Conservation (phyloP, 2,888 invertebrate species). For the Diaperis boleti region DNA sequence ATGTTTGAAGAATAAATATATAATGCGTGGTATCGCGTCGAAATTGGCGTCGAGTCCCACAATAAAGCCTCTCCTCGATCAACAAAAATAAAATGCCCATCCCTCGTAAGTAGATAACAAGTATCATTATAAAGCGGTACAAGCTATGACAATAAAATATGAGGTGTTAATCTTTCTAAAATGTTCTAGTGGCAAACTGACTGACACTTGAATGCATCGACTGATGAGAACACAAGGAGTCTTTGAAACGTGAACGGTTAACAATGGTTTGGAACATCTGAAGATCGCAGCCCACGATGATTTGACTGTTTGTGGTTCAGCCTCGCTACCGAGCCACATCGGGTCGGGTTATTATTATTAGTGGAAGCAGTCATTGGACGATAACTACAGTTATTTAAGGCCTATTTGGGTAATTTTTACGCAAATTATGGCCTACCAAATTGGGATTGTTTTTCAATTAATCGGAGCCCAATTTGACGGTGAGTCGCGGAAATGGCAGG, state of each 20-base stretch:
- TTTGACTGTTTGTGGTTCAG: constrained; percentile 55
- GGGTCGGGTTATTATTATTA: constrained; percentile 45
- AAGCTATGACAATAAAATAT: constrained; percentile 58
- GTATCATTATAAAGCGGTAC: constrained; percentile 59
- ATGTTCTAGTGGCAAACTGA: constrained; percentile 64
- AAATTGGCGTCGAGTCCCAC: constrained; percentile 39
- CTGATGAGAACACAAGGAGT: constrained; percentile 61
- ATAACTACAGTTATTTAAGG: constrained; percentile 38
- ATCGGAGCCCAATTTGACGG: constrained; percentile 27
- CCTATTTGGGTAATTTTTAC: constrained; percentile 40
- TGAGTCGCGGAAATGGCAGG: no score
- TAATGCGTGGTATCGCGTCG: constrained; percentile 25
- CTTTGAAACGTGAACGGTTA: constrained; percentile 59
- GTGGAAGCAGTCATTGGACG: constrained; percentile 30
- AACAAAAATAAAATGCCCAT: constrained; percentile 52
- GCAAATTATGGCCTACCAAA: constrained; percentile 36
- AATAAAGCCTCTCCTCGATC: constrained; percentile 43
- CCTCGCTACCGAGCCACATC: constrained; percentile 46
- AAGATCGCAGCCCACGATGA: constrained; percentile 58
- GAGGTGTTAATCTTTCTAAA: constrained; percentile 63
- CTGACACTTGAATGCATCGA: constrained; percentile 60
- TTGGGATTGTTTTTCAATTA: constrained; percentile 43
- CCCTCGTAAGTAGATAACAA: constrained; percentile 57
- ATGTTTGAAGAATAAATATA: constrained; percentile 41
- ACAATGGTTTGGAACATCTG: constrained; percentile 59